phyloP scores from a whole-genome alignment of 2,888 invertebrate species.

The Quadroppia sp. region DNA sequence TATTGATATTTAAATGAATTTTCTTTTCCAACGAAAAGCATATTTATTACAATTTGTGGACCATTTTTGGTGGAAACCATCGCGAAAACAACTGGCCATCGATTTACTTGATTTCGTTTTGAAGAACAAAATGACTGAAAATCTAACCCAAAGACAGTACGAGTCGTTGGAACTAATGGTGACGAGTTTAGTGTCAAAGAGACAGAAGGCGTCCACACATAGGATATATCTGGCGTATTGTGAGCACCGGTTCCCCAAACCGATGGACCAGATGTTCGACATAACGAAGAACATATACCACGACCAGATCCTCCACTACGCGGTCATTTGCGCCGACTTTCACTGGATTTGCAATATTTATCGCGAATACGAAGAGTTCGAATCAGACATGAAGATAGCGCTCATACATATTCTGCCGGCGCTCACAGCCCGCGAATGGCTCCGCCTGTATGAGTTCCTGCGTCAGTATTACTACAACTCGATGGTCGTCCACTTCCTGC shows the following conservation, averaged over 20 bases:
- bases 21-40: not conserved
- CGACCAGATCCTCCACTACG: conserved; percentile 28
- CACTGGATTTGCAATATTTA: not conserved
- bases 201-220: not conserved
- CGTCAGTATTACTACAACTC: not conserved
- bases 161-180: not conserved
- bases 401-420: conserved; percentile 7
- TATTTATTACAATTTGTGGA: conserved; percentile 27
- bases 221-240: conserved; percentile 23
- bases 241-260: conserved; percentile 15
- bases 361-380: not conserved
- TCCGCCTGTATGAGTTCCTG: not conserved
- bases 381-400: not conserved
- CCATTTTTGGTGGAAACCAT: not conserved
- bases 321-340: not conserved
- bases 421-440: not conserved
- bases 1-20: not conserved
- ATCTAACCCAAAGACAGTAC: conserved; percentile 1
- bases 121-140: not conserved
- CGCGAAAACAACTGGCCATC: not conserved
- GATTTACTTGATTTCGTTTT: not conserved
- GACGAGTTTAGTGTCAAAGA: not conserved
- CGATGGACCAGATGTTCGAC: not conserved
- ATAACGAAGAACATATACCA: not conserved
- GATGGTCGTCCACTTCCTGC: not conserved